These are phyloP conservation scores for Frankliniella intonsa DNA, from an alignment of 2,888 invertebrate genomes.

Conservation along the genomic window DNA sequence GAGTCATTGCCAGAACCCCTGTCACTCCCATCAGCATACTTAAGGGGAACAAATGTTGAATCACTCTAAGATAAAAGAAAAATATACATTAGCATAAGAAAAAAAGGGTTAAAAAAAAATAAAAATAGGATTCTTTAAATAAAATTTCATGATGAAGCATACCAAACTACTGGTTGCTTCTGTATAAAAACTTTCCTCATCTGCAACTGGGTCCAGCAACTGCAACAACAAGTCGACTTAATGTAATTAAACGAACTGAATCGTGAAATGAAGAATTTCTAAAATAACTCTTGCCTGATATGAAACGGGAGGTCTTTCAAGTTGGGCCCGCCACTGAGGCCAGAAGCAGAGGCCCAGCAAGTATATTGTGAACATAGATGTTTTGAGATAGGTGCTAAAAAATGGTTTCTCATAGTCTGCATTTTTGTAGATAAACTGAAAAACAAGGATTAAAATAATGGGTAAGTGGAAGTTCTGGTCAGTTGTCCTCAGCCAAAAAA, in stretches of 20 bases:
- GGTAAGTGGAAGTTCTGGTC: too few relatives aligned
- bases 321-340: slow-evolving; percentile 85
- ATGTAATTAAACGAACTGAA: slow-evolving; percentile 34
- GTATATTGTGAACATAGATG: slow-evolving; percentile 89
- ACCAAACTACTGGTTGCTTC: slow-evolving; percentile 64
- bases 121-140: not conserved
- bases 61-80: slow-evolving; percentile 63
- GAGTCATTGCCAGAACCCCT: slow-evolving; percentile 50
- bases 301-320: slow-evolving; percentile 59
- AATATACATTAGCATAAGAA: slow-evolving; percentile 34
- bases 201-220: slow-evolving; percentile 69
- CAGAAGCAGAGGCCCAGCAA: slow-evolving; percentile 82
- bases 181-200: slow-evolving; percentile 73
- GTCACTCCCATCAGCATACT: slow-evolving; percentile 65
- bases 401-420: slow-evolving; percentile 89
- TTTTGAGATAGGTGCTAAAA: slow-evolving; percentile 92
- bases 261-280: slow-evolving; percentile 30
- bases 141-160: slow-evolving; percentile 39
- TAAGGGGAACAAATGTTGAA: slow-evolving; percentile 86
- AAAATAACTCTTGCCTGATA: slow-evolving; percentile 60
- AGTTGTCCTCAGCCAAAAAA: too few relatives aligned
- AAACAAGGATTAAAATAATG: slow-evolving; percentile 36
- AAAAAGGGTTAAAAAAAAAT: slow-evolving; percentile 18
- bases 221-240: slow-evolving; percentile 44
- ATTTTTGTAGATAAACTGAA: slow-evolving; percentile 79